Evolutionary conservation across 2,888 invertebrate genomes (phyloP), one percentile per base, ranked within the genome.

Genomic region (Kryphioiulus occultus): DNA sequence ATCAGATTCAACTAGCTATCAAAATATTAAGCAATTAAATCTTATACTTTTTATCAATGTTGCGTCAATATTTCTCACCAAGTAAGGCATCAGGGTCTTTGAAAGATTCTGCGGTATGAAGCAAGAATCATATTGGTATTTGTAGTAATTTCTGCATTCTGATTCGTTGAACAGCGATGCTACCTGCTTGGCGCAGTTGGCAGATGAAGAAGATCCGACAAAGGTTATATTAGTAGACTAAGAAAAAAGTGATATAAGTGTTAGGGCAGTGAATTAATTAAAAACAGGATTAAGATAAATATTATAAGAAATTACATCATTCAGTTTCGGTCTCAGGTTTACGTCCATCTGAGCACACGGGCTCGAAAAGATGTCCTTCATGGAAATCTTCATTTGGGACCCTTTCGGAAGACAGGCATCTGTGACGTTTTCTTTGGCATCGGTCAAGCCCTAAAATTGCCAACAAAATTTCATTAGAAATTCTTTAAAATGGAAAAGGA

Each of bases 381-480:
- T 89, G 0, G 89, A 88, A 10, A 89, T 86, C 7, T 88, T 88
- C 26, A 87, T 85, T 17, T 59, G 88, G 87, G 89, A 89, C 22
- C 91, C 91, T 7, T 17, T 44, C 3, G 91, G 91, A 17, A 90
- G 90, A 90, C 92, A 92, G 0, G 92, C 91, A 87, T 91, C 90
- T 15, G 89, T 22, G n/a, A 87, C 26, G 9, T n/a, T 26, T 17
- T 2, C 26, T 7, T 3, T 42, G 26, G 32, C 26, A 84, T 32
- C 15, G 7, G 22, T 85, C 86, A 32, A 35, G 19, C 47, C 47
- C 86, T 85, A 85, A 19, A 84, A 78, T n/a, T 22, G 3, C n/a
- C 3, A 39, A 39, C 9, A 9, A 39, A 39, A 39, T 39, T 9
- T 39, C 9, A 39, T 5, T 9, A 3, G 9, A 5, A 39, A 3